Base-by-base conservation (phyloP, 2,113 vertebrate species). In the Spermophilus dauricus region DNA sequence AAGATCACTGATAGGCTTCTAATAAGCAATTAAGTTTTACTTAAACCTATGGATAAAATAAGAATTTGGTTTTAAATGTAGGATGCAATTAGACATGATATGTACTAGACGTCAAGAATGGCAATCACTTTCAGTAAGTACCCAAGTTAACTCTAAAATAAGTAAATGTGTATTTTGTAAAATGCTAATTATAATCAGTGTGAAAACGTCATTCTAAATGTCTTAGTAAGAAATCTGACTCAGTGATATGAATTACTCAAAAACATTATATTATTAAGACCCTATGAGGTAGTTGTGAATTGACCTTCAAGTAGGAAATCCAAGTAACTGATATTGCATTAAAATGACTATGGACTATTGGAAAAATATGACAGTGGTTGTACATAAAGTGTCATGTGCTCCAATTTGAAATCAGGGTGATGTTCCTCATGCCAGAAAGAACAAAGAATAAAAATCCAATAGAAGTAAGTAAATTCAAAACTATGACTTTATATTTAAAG, bases 401-500 rank as follows among this genome's bases (percentile, higher is more conserved):
- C 48, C 7, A 89, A 92, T 37, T 89, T 88, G 2, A 92, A 95
- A 90, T 82, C 94, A 72, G 9, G 76, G 6, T 58, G 28, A 8
- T 67, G 0, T 84, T 72, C 37, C 16, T 87, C 72, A 53, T n/a
- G 85, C 13, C 39, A 20, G 4, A 8, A 42, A 48, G 10, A 91
- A 69, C 30, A 72, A 82, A 37, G 18, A 90, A 48, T 70, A 32
- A 28, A 94, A 86, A 77, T 75, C 51, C 5, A 65, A 13, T 30
- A 63, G n/a, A 89, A 73, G 0, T 37, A 63, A 82, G 58, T 39
- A 72, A 1, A 58, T 42, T 5, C 4, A 67, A 91, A 78, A 78
- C 56, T 72, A 12, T 48, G 4, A 81, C 17, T 92, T 89, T 77
- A 37, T 48, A 28, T 70, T 85, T 94, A 83, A 97, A 53, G 20